Base-by-base conservation (phyloP, 2,797 vertebrate genomes). In the Rhinogobio ventralis region DNA sequence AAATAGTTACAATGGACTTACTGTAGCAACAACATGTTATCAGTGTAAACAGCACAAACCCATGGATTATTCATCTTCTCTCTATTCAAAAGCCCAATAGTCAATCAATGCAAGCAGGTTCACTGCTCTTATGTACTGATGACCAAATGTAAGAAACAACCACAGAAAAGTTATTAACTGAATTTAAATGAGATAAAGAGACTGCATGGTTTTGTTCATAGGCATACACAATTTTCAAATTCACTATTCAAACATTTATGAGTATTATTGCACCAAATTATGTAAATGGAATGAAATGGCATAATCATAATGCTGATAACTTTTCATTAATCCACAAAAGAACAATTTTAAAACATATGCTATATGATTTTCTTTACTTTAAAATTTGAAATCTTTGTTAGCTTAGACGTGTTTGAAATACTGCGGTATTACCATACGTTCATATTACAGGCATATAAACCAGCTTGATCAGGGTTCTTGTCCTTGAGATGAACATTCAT, bases 1-100 rank as follows among this genome's bases (percentile, higher is more conserved):
- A 86, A 88, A 87, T 81, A 51, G 17, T 90, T 25, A 69, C 89
- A 87, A 87, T 88, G 66, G 86, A 90, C 83, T 57, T 86, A n/a
- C 55, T n/a, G 23, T 57, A 42, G 83, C 76, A 79, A 82, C 33
- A 74, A 64, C 60, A 79, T 82, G 69, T 55, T 73, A 62, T 69
- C 71, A 49, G 60, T 73, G 64, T 74, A 77, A 79, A 84, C 49
- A 19, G 36, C 81, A 83, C 78, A 67, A 46, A 60, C 33, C 49
- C 51, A 86, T 67, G 45, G 64, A 73, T 82, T 67, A 66, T n/a
- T 60, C 17, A 74, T 20, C 36, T 57, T 78, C 49, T 68, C 55
- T 81, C 55, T 82, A 82, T 28, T 39, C 49, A 79, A 82, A 5
- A 79, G 53, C 68, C 73, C 30, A 33, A 39, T 39, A 51, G 60